Evolutionary conservation across 2,113 vertebrate species (phyloP).

Genomic region (Jacana jacana): DNA sequence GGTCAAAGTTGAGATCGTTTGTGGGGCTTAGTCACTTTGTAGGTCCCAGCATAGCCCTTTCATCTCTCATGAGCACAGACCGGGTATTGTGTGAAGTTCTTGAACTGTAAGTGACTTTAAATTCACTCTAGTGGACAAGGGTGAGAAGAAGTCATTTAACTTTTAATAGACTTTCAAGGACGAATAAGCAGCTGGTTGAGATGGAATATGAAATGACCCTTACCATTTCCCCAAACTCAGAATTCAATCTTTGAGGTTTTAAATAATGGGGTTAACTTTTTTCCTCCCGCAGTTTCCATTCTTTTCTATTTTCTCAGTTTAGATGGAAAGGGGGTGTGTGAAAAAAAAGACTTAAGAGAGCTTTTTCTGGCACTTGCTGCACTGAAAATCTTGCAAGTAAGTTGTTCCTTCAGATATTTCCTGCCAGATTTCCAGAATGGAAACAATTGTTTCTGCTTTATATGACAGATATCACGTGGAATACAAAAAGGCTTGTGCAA

Average conservation of each 20-base stretch:
- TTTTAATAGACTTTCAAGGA: conserved; percentile 57
- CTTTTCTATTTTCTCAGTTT: background rate
- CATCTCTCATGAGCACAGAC: conserved; percentile 47
- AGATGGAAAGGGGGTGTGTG: background rate
- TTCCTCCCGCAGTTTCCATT: background rate
- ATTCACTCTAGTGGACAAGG: conserved; percentile 51
- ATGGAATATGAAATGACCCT: conserved; percentile 32
- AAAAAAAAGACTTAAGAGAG: background rate
- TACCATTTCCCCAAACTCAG: conserved; percentile 17
- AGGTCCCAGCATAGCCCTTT: conserved; percentile 47
- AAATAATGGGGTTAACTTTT: background rate
- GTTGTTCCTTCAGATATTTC: background rate
- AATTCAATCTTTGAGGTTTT: conserved; percentile 31
- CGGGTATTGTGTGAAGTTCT: conserved; percentile 54
- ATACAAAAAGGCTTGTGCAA: background rate
- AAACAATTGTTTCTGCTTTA: background rate
- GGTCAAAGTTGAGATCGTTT: conserved; percentile 63
- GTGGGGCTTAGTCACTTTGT: conserved; percentile 29
- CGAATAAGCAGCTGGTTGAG: conserved; percentile 32
- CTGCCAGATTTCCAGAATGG: background rate
- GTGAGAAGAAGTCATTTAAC: conserved; percentile 58
- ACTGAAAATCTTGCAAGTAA: background rate
- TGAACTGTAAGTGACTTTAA: conserved; percentile 66
- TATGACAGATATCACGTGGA: background rate
- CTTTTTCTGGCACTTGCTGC: background rate